phyloP scores from a whole-genome alignment of 2,113 vertebrate genomes.

The crab-eating macaque (Macaca fascicularis) region DNA sequence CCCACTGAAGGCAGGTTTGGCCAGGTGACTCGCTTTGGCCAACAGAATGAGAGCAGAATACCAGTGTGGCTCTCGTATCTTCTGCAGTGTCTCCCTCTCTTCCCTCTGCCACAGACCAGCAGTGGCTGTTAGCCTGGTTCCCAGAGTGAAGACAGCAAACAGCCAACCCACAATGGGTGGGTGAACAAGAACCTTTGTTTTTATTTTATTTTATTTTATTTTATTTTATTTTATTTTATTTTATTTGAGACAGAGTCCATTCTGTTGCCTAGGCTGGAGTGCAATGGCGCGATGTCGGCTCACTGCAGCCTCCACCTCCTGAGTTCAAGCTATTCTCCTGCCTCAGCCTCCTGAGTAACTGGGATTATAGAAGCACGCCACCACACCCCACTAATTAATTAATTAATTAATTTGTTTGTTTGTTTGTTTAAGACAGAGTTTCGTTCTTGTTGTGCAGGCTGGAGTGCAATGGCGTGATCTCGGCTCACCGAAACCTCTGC shows the following conservation, averaged over 20 bases:
- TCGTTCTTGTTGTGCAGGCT: too few relatives aligned
- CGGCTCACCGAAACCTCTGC: too few relatives aligned
- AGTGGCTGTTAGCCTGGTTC: neutral
- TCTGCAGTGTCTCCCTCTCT: neutral
- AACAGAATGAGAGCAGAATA: neutral
- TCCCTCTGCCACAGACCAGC: neutral
- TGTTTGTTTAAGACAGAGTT: neutral
- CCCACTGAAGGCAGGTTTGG: neutral
- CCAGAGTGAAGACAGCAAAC: neutral
- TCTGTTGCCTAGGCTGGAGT: neutral
- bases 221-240: neutral
- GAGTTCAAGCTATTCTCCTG: neutral
- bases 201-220: too few relatives aligned
- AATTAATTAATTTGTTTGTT: accelerated
- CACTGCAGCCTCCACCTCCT: neutral
- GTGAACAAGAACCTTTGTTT: neutral
- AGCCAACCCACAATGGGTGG: neutral
- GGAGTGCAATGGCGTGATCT: too few relatives aligned
- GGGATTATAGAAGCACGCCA: neutral
- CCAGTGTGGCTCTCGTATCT: neutral
- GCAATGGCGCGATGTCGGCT: neutral
- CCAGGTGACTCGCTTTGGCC: neutral
- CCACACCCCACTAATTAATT: neutral
- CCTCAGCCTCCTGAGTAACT: neutral
- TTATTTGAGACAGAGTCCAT: neutral